These are phyloP conservation scores for Carassius carassius DNA, from an alignment of 2,113 vertebrate genomes.

Conservation along the genomic window DNA sequence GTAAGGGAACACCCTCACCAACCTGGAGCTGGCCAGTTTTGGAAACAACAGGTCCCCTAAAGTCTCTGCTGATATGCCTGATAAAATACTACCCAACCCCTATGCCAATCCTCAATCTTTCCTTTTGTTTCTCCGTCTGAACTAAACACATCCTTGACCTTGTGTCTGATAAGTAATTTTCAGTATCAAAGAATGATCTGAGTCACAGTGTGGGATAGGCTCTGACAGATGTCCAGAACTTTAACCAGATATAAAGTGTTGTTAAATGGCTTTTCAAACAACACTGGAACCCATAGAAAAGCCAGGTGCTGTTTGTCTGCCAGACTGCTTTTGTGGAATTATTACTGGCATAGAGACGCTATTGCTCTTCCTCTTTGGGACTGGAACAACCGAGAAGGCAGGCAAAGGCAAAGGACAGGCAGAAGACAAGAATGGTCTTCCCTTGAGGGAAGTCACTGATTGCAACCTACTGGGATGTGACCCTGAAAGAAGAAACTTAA, in stretches of 20 bases:
- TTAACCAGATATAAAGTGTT: background rate
- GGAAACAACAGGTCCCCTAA: slow-evolving; percentile 53
- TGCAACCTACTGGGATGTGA: slow-evolving; percentile 44
- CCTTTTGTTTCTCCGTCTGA: slow-evolving; percentile 45
- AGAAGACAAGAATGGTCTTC: slow-evolving; percentile 40
- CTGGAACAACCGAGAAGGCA: slow-evolving; percentile 4
- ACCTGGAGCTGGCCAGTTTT: slow-evolving; percentile 50
- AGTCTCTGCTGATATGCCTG: slow-evolving; percentile 20
- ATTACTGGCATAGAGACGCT: slow-evolving; percentile 53
- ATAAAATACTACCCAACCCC: background rate
- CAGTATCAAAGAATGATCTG: background rate
- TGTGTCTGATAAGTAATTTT: background rate
- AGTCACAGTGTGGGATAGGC: background rate
- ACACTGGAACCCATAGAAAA: slow-evolving; percentile 60
- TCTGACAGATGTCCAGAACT: slow-evolving; percentile 1
- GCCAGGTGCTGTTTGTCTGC: slow-evolving; percentile 67
- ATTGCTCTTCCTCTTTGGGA: slow-evolving; percentile 58
- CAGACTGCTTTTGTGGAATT: slow-evolving; percentile 76
- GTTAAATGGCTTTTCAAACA: slow-evolving; percentile 22
- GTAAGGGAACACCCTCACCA: slow-evolving; percentile 52
- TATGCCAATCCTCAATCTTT: background rate
- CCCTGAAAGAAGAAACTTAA: slow-evolving; percentile 23
- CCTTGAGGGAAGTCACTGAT: slow-evolving; percentile 48
- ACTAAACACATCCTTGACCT: background rate
- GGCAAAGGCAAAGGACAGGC: slow-evolving; percentile 40